Percentiles rank a stretch among this genome's conserved stretches.
phyloP scores from a whole-genome alignment of 2,797 vertebrate genomes.

The Esox masquinongy region DNA sequence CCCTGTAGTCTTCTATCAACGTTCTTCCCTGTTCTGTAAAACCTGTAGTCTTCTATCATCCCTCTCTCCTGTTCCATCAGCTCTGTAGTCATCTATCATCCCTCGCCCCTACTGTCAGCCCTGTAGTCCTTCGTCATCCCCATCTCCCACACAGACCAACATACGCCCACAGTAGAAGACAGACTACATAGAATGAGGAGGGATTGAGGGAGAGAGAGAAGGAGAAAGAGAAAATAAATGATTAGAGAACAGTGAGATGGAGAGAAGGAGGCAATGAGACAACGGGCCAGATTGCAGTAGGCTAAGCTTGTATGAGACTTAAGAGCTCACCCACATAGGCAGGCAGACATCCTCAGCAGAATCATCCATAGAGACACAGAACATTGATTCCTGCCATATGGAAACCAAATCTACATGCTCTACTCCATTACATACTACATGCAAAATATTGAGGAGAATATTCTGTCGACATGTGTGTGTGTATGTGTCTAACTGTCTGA shows the following conservation, averaged over 20 bases:
- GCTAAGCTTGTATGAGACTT: constrained; percentile 2
- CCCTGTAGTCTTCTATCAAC: no score
- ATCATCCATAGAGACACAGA: constrained; percentile 1
- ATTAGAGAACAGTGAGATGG: constrained; percentile 10
- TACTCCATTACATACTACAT: background rate
- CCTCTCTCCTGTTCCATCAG: no score
- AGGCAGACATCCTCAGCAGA: background rate
- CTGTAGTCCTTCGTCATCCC: background rate
- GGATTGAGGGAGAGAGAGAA: background rate
- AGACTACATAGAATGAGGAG: background rate
- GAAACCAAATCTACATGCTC: background rate
- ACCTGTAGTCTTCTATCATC: no score
- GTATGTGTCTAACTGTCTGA: constrained; percentile 16
- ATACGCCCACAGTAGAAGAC: background rate
- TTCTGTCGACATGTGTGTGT: background rate
- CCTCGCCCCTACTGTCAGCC: background rate
- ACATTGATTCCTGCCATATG: background rate
- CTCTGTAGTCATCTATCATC: no score
- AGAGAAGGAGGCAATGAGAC: background rate
- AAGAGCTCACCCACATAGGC: constrained; percentile 10
- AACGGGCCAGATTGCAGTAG: background rate
- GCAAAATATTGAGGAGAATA: background rate
- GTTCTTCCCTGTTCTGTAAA: no score
- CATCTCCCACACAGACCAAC: background rate
- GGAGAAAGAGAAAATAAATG: background rate